phyloP scores from a whole-genome alignment of 64 coral and sea anemone species.

The Montipora capricornis region DNA sequence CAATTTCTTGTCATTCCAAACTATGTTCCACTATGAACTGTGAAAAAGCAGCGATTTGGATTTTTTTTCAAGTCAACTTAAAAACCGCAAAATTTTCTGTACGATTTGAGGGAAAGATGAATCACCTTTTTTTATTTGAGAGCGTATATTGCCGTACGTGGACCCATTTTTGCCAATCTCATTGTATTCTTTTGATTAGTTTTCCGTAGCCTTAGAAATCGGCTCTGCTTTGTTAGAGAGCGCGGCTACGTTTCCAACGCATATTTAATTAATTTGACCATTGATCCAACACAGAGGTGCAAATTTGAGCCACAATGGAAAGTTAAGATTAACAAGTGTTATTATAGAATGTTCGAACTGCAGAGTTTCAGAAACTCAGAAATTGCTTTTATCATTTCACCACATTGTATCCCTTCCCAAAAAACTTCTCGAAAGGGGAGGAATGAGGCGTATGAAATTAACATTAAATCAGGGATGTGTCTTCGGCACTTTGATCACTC shows the following conservation, averaged over 20 bases:
- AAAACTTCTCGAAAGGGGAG: not conserved
- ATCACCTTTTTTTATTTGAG: too few relatives aligned
- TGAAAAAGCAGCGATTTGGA: not conserved
- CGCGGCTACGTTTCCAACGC: constrained; percentile 42
- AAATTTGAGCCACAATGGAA: constrained; percentile 79
- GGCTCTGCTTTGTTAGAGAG: not conserved
- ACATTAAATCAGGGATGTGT: not conserved
- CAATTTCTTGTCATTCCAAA: constrained; percentile 18
- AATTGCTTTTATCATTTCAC: not conserved
- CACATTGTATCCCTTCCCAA: not conserved
- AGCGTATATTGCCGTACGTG: not conserved
- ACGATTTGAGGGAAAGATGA: too few relatives aligned
- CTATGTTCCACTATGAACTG: not conserved
- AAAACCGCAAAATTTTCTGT: too few relatives aligned
- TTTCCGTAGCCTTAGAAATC: constrained; percentile 6
- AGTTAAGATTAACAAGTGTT: constrained; percentile 68
- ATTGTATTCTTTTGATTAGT: not conserved
- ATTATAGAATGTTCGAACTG: constrained; percentile 38
- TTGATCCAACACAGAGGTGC: constrained; percentile 92
- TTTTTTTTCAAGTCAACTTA: not conserved
- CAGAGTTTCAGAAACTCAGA: constrained; percentile 21
- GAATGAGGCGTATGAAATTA: too few relatives aligned
- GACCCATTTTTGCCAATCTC: not conserved
- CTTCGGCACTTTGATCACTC: constrained; percentile 43
- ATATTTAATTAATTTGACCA: constrained; percentile 82